phyloP scores from a whole-genome alignment of 2,797 vertebrate species.

The Danio choprae region DNA sequence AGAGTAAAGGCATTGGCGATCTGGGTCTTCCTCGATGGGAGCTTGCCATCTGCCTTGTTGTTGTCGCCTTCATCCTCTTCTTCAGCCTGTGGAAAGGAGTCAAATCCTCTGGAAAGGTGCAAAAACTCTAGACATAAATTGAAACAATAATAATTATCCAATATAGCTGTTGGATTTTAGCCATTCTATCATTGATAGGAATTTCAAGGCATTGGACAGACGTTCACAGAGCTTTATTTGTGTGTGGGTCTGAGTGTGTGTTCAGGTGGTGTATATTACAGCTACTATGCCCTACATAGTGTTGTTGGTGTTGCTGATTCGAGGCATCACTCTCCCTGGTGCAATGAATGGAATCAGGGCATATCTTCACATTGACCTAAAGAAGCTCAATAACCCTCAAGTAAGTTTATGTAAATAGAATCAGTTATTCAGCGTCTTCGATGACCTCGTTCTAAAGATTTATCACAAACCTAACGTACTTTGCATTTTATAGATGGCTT shows the following conservation, averaged over 20 bases:
- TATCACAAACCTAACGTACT: background rate
- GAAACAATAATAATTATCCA: background rate
- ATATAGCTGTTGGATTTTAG: conserved; percentile 4
- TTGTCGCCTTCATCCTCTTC: conserved; percentile 91
- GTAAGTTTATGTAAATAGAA: conserved; percentile 72
- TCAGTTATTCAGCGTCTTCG: conserved; percentile 24
- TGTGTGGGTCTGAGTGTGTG: conserved; percentile 50
- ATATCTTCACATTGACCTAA: conserved; percentile 93
- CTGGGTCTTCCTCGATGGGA: conserved; percentile 93
- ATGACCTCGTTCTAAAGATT: background rate
- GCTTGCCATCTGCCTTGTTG: conserved; percentile 87
- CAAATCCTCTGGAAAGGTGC: conserved; percentile 98
- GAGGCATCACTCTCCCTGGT: conserved; percentile 92
- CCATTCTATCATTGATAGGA: background rate
- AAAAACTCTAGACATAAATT: background rate
- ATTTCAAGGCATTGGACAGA: background rate
- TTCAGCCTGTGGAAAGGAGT: conserved; percentile 99
- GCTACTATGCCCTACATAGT: conserved; percentile 97
- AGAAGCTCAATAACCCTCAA: conserved; percentile 89
- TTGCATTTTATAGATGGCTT: background rate
- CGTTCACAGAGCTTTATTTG: background rate
- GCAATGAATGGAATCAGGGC: conserved; percentile 91
- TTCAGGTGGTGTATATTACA: conserved; percentile 97
- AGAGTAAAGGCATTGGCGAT: conserved; percentile 91
- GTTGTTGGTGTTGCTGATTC: conserved; percentile 91